Evolutionary conservation across 2,888 invertebrate genomes (phyloP), one percentile per base, ranked within the genome.

Genomic region (Torymus texanus): DNA sequence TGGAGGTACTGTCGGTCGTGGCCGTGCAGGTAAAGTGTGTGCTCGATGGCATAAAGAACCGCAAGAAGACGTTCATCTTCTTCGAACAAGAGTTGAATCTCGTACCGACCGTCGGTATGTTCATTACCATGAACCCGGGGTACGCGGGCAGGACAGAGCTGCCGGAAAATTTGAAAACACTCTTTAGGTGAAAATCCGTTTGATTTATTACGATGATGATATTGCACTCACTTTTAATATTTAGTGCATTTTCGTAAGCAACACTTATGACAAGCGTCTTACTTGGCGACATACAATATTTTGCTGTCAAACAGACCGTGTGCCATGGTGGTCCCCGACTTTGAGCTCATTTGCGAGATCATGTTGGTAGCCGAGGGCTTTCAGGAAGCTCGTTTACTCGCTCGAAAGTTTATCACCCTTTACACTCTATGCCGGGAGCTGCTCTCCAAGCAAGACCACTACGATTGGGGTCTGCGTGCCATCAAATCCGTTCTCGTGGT

Each of bases 281-380:
- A 29, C 29, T 29, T 29, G 5, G 1, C 29, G 29, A 5, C 5
- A 41, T 41, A 8, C 8, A 41, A 41, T 41, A 41, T 41, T 8
- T 41, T 8, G 10, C 5, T 8, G 8, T 8, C 10, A 41, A 41
- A 41, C 88, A 95, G 98, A 87, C 98, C 98, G 0, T 98, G 98
- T 89, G 98, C 98, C 77, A 98, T 98, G 98, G 97, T 98, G 13
- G 98, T 98, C 14, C 98, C 98, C 0, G 98, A 98, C 91, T 97
- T 97, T 90, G 98, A 97, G 85, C 90, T 98, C 86, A 98, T 98
- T 89, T 97, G 97, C 90, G 98, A 98, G 92, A 98, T 98, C 89
- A 98, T 98, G 97, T 93, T 98, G 91, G 97, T 97, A 14, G 97
- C 97, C 5, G 98, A 98, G 91, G 98, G 97, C 59, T 97, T 98